Percentiles rank a stretch among this genome's conserved stretches.
Evolutionary conservation across 2,888 invertebrate species (phyloP).

Genomic region (Lasioglossum oenotherae): DNA sequence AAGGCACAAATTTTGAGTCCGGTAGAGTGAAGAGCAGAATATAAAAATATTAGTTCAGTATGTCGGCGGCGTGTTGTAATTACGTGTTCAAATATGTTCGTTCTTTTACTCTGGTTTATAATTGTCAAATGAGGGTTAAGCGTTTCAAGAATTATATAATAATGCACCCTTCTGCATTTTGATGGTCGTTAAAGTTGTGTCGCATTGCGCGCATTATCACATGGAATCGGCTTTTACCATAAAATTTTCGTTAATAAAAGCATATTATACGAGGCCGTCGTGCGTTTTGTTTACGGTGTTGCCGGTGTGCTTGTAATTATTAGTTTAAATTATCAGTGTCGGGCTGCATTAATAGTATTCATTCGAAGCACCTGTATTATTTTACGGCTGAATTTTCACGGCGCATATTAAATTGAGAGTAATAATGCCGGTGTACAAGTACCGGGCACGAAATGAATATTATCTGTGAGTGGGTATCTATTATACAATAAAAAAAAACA

Average conservation of each 20-base stretch:
- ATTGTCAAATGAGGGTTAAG: background rate
- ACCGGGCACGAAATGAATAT: slow-evolving; percentile 31
- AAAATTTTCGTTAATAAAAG: slow-evolving; percentile 7
- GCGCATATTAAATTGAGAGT: slow-evolving; percentile 5
- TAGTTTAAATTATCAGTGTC: slow-evolving; percentile 10
- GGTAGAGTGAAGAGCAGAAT: background rate
- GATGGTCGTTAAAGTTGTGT: background rate
- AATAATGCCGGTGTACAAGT: background rate
- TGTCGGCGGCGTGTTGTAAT: background rate
- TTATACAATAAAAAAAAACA: slow-evolving; percentile 5
- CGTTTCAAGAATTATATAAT: background rate
- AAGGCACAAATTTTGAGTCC: no score
- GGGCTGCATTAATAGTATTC: slow-evolving; percentile 6
- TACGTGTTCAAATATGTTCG: background rate
- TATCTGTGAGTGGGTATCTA: slow-evolving; percentile 4
- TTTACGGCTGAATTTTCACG: slow-evolving; percentile 12
- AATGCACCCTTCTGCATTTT: background rate
- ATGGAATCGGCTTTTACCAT: background rate
- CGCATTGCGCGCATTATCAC: background rate
- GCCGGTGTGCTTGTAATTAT: slow-evolving; percentile 1
- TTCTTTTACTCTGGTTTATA: background rate
- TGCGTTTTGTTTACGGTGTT: background rate
- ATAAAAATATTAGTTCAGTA: background rate
- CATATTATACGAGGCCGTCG: background rate
- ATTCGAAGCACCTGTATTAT: slow-evolving; percentile 6